Evolutionary conservation across 2,888 invertebrate species (phyloP), one percentile per base, ranked within the genome.

Genomic region (Clepsis dumicolana): DNA sequence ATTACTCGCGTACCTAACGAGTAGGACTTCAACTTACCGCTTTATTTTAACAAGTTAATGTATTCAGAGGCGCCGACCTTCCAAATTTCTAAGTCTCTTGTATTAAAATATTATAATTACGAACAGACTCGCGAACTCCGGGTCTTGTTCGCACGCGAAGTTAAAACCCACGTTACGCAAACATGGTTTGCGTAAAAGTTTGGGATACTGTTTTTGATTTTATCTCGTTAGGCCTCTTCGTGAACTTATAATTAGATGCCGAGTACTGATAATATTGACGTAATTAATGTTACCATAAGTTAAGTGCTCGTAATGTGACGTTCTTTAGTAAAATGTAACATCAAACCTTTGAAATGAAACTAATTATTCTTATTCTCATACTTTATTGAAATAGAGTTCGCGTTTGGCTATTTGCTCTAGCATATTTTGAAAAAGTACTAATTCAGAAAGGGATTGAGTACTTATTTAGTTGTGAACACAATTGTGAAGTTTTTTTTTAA

Each of bases 81-180:
- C 50, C n/a, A 53, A 62, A 67, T 41, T 66, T 35, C 54, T 63
- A 63, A 67, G 67, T 52, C 67, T 52, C 62, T 61, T 57, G 62
- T 67, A 63, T 67, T 67, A 67, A 67, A 64, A 67, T 67, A 67
- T 67, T 63, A 67, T 67, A 67, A 63, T 67, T 67, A 67, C 24
- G 16, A 29, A 63, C 56, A 21, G 50, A 50, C 60, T 57, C 18
- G 21, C 27, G 1, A 64, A 64, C 56, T 50, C 8, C 56, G 27
- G 10, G 24, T 41, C 44, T 57, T 24, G 24, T 57, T 24, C 24
- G 29, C 3, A 29, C 29, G 3, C 7, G 21, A 53, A 60, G 53
- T 65, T 53, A 59, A 41, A 21, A 48, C 44, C 56, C 32, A 24
- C 38, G 50, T 56, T 61, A 48, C 38, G 48, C 18, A 41, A 67